These are phyloP conservation scores for Orthonyx spaldingii DNA, from an alignment of 2,113 vertebrate genomes.

Conservation along the genomic window DNA sequence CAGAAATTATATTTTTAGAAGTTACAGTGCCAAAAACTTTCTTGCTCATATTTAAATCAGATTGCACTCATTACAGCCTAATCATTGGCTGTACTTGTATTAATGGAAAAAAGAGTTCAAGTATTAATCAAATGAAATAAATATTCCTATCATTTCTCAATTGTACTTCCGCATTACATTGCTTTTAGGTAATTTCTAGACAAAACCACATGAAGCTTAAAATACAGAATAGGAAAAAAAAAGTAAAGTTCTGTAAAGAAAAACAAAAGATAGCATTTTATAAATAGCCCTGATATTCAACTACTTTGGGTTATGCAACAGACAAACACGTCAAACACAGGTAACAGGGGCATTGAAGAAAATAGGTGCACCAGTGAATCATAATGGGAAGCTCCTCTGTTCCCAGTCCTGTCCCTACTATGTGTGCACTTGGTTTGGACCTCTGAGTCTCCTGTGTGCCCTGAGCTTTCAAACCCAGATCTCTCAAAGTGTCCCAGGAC, in stretches of 20 bases:
- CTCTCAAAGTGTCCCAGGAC: neutral
- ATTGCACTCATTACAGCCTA: neutral
- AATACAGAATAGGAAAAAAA: neutral
- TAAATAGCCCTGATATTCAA: neutral
- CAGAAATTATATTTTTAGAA: neutral
- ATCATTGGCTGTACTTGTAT: neutral
- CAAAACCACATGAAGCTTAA: neutral
- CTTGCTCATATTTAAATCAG: neutral
- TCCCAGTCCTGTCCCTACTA: neutral
- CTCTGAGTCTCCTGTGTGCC: neutral
- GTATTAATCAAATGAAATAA: neutral
- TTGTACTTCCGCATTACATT: neutral
- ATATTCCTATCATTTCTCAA: neutral
- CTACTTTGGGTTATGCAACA: neutral
- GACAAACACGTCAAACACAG: neutral
- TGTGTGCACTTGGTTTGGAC: neutral
- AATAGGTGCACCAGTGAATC: fast-evolving
- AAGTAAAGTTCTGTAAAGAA: neutral
- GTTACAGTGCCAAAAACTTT: neutral
- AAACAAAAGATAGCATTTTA: neutral
- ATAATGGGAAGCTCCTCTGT: fast-evolving
- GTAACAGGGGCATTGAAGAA: neutral
- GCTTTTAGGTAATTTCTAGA: neutral
- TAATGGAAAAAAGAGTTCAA: neutral
- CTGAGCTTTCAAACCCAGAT: neutral